A percentile compares a stretch with the other conserved stretches of the same genome.
Evolutionary conservation across 2,113 vertebrate species (phyloP).

Genomic region (Oreochromis niloticus): DNA sequence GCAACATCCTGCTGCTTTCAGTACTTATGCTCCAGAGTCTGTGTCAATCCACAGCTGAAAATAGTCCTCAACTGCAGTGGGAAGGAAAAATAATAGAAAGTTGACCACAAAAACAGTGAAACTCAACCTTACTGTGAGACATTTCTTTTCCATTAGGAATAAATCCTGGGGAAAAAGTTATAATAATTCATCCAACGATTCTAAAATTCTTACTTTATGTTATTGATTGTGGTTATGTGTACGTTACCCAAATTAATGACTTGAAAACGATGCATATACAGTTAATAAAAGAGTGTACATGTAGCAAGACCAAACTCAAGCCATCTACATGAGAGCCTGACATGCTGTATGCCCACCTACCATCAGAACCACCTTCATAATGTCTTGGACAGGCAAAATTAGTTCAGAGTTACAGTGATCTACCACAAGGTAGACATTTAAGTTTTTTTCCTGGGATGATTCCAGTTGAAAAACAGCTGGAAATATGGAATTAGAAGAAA

Average conservation of each 20-base stretch:
- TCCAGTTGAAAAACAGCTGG: not conserved
- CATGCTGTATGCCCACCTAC: not conserved
- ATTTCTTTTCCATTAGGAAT: not conserved
- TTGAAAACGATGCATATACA: not conserved
- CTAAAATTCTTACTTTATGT: not conserved
- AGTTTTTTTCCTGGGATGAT: not conserved
- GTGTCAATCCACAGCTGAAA: not conserved
- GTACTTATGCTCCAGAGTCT: not conserved
- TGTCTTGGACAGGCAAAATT: not conserved
- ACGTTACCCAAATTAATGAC: not conserved
- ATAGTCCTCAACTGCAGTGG: not conserved
- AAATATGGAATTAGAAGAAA: not conserved
- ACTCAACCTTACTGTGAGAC: not conserved
- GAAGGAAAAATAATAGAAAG: not conserved
- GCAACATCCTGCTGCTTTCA: not conserved
- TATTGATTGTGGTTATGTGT: not conserved
- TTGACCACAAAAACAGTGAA: rapidly evolving
- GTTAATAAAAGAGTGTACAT: not conserved
- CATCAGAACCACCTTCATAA: not conserved
- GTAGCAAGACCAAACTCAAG: not conserved
- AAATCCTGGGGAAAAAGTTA: not conserved
- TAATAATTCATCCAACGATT: not conserved
- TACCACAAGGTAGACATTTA: not conserved
- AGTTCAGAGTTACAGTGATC: not conserved
- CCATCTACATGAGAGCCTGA: not conserved